These are phyloP conservation scores for Cydia pomonella DNA, from an alignment of 1,140 invertebrate species.

Conservation along the genomic window DNA sequence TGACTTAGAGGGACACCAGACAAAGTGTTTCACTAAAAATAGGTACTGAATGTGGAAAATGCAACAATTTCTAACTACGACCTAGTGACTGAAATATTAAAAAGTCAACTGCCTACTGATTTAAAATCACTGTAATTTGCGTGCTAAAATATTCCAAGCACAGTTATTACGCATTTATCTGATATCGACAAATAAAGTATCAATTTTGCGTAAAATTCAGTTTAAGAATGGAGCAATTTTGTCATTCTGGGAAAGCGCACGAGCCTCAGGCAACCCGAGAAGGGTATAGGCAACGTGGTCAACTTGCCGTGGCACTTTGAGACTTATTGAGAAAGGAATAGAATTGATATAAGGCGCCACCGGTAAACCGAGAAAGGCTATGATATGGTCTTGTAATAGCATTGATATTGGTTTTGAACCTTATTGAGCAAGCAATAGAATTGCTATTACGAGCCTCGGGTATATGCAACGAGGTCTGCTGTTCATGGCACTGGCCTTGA, in stretches of 20 bases:
- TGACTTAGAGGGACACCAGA: no score
- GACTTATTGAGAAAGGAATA: not conserved
- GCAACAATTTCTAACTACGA: no score
- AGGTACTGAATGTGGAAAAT: no score
- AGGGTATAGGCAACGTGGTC: not conserved
- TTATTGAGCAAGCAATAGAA: not conserved
- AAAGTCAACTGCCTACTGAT: not conserved
- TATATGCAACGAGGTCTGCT: not conserved
- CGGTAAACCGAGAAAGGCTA: not conserved
- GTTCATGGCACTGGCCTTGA: no score
- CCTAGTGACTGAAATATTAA: not conserved
- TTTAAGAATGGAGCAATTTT: slow-evolving; percentile 32
- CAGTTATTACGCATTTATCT: slow-evolving; percentile 29
- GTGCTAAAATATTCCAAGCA: slow-evolving; percentile 23
- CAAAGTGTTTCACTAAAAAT: no score
- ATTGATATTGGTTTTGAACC: not conserved
- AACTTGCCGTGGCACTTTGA: not conserved
- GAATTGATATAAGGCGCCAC: not conserved
- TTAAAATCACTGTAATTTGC: slow-evolving; percentile 4
- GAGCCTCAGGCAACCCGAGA: not conserved
- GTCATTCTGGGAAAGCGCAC: slow-evolving; percentile 29
- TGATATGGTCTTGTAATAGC: not conserved
- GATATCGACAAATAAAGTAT: slow-evolving; percentile 29
- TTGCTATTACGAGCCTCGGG: not conserved
- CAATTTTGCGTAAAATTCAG: slow-evolving; percentile 30